A percentile compares a stretch with the other conserved stretches of the same genome.
Evolutionary conservation across 2,797 vertebrate species (phyloP).

Genomic region (Chromobotia macracanthus): DNA sequence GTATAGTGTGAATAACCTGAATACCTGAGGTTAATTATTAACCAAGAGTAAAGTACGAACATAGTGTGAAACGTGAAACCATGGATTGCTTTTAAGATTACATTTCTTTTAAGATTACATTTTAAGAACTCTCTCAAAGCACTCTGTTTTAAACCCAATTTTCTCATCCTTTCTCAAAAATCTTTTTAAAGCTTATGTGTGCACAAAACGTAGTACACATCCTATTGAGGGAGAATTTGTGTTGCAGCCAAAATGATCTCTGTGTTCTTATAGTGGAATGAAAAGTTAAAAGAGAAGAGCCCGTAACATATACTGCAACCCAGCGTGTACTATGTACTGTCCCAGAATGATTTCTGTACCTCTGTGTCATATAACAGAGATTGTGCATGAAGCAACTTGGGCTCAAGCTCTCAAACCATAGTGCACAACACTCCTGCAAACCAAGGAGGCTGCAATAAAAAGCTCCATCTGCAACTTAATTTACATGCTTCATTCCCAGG

Average conservation of each 20-base stretch:
- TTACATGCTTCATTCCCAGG: constrained; percentile 47
- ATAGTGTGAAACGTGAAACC: too few relatives aligned
- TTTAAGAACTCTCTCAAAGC: too few relatives aligned
- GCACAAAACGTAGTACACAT: too few relatives aligned
- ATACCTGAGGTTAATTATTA: too few relatives aligned
- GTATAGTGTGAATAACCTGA: too few relatives aligned
- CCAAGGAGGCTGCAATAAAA: constrained; percentile 16
- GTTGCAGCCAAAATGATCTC: not conserved
- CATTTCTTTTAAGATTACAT: too few relatives aligned
- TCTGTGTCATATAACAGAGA: constrained; percentile 14
- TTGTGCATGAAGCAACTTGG: not conserved
- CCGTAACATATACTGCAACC: constrained; percentile 20
- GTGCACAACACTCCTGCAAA: constrained; percentile 54
- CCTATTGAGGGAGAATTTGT: too few relatives aligned
- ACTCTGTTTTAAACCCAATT: too few relatives aligned
- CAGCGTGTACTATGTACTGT: constrained; percentile 10
- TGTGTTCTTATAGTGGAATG: not conserved
- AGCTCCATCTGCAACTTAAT: constrained; percentile 23
- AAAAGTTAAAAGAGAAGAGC: constrained; percentile 1
- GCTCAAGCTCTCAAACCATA: constrained; percentile 57
- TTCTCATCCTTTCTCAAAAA: too few relatives aligned
- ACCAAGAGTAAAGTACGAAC: too few relatives aligned
- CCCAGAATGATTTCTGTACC: constrained; percentile 7
- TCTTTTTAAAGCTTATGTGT: too few relatives aligned
- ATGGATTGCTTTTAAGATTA: too few relatives aligned